Evolutionary conservation across 1,140 invertebrate species (phyloP).

Genomic region (Danaus melanippus): DNA sequence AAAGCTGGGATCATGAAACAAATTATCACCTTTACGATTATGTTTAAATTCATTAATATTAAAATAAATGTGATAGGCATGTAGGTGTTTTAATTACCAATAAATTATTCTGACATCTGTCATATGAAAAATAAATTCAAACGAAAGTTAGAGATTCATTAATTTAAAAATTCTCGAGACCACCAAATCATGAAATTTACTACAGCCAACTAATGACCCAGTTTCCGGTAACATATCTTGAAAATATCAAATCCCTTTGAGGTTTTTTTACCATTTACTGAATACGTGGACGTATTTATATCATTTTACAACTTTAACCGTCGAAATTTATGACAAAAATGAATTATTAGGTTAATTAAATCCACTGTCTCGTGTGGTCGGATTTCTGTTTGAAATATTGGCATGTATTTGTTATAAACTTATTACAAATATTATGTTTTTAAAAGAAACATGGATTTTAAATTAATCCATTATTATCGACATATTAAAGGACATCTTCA

Average conservation of each 20-base stretch:
- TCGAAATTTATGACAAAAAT: conserved; percentile 6
- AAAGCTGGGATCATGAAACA: neutral
- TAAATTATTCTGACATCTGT: no score
- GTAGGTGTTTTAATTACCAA: no score
- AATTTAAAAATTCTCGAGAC: conserved; percentile 64
- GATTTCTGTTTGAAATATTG: no score
- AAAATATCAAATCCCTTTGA: conserved; percentile 44
- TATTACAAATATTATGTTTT: no score
- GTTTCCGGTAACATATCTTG: conserved; percentile 58
- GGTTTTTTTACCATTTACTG: conserved; percentile 29
- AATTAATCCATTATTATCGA: no score
- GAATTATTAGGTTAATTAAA: no score
- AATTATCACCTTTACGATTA: conserved; percentile 1
- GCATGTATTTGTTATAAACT: no score
- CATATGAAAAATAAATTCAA: no score
- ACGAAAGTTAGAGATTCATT: conserved; percentile 38
- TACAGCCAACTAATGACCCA: conserved; percentile 45
- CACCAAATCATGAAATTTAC: conserved; percentile 67
- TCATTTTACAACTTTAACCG: conserved; percentile 52
- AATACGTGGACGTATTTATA: conserved; percentile 54
- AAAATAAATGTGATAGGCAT: no score
- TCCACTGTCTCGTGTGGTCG: no score
- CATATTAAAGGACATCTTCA: neutral
- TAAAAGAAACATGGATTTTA: neutral
- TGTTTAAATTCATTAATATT: neutral